These are phyloP conservation scores for Pteromalus puparum DNA, from an alignment of 1,140 invertebrate species.

Conservation along the genomic window DNA sequence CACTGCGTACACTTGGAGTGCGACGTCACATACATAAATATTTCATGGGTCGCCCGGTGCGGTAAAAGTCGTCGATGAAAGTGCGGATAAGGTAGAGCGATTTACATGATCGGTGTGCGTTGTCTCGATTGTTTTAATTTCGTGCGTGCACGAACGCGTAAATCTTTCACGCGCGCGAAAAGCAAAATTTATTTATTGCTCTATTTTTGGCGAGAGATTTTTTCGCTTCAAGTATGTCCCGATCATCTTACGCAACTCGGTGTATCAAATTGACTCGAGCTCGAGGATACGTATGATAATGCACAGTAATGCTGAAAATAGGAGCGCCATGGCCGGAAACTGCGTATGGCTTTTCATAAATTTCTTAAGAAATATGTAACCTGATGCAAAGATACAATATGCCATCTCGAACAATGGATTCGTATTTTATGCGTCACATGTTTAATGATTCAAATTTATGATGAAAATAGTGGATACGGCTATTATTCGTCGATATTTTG, in stretches of 20 bases:
- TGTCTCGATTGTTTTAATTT: constrained; percentile 25
- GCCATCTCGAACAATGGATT: too few species aligned
- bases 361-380: constrained; percentile 14
- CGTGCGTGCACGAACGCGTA: neutral
- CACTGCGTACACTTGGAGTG: neutral
- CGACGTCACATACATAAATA: neutral
- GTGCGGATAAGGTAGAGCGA: neutral
- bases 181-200: constrained; percentile 12
- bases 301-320: neutral
- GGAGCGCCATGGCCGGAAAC: neutral
- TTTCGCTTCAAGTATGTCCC: neutral
- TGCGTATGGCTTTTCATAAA: neutral
- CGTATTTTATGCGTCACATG: neutral
- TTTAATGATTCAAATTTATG: too few species aligned
- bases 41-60: neutral
- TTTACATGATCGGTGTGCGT: neutral
- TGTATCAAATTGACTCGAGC: neutral
- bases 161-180: neutral
- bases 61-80: constrained; percentile 11
- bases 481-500: too few species aligned
- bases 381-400: neutral
- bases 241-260: neutral
- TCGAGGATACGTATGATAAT: neutral
- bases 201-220: neutral
- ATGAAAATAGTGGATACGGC: too few species aligned